Evolutionary conservation across 1,140 invertebrate genomes (phyloP), one percentile per base, ranked within the genome.

Genomic region (Anadara kagoshimensis): DNA sequence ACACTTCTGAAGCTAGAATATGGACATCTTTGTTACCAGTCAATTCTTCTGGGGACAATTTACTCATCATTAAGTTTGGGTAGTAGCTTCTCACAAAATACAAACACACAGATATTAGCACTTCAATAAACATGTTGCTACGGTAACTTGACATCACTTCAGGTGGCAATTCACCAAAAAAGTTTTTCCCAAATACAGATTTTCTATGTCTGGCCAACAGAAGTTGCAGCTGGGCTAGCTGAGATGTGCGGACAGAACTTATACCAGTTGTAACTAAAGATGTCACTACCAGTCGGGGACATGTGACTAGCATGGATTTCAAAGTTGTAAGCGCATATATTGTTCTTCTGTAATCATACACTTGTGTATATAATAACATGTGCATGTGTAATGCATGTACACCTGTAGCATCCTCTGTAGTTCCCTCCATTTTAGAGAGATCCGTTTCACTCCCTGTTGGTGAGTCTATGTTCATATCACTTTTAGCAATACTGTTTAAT

Each of bases 71-170:
- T 90, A 91, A 82, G 77, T 94, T 93, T 8, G 94, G 94, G 88
- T 95, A 97, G 83, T 94, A 96, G 61, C 94, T 94, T 58, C 95
- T 90, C 0, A 95, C 92, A 84, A 93, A 95, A 86, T 95, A 95
- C 62, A 97, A 89, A 85, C 94, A 94, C 29, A 94, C 90, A 0
- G 93, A 93, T 66, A 97, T 93, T 20, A 96, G 86, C 18, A 95
- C 91, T 87, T 97, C 95, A 43, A 97, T 88, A 82, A 95, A 95
- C 93, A 95, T 96, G 81, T 93, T 94, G 58, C 93, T 95, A 3
- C 94, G 85, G 78, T 89, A 91, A 65, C 86, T 88, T 56, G 86
- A 89, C 59, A 90, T 76, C 45, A 92, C 85, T 54, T 91, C 91
- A 54, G 87, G 88, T 1, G 93, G 83, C 64, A 90, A 78, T 59